phyloP scores from a whole-genome alignment of 2,113 vertebrate genomes.

The Acrocephalus arundinaceus region DNA sequence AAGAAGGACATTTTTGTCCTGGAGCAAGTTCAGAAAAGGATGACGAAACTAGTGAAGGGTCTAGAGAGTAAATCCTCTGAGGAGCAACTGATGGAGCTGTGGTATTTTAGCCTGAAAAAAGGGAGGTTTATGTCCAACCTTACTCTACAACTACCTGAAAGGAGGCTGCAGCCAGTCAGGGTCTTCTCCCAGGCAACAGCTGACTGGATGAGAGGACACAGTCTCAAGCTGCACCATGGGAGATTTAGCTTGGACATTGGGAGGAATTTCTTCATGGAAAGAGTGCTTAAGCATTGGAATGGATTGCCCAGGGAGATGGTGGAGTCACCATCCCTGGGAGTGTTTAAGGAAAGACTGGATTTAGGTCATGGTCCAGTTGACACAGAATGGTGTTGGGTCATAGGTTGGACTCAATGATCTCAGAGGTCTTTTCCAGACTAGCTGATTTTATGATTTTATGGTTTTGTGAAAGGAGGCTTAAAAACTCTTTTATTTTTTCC shows the following conservation, averaged over 20 bases:
- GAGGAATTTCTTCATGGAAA: background rate
- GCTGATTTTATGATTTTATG: background rate
- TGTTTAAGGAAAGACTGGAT: background rate
- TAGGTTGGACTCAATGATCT: background rate
- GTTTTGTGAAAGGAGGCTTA: background rate
- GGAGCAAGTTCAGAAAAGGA: background rate
- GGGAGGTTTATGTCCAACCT: background rate
- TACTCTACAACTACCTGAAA: background rate
- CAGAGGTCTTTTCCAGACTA: background rate
- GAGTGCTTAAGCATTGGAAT: background rate
- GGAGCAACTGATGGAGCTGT: background rate
- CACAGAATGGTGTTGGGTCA: rapidly evolving
- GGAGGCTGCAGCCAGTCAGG: too few species aligned
- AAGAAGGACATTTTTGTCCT: background rate
- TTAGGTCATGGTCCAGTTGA: background rate
- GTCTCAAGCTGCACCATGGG: background rate
- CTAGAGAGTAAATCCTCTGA: background rate
- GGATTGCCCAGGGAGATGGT: too few species aligned
- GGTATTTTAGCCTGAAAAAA: background rate
- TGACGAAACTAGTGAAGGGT: background rate
- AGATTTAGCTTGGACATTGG: background rate
- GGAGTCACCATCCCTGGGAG: too few species aligned
- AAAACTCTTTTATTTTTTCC: background rate
- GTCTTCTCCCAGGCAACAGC: rapidly evolving
- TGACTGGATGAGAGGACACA: background rate